Evolutionary conservation across 2,888 invertebrate species (phyloP).

Genomic region (Eupithecia abbreviata): DNA sequence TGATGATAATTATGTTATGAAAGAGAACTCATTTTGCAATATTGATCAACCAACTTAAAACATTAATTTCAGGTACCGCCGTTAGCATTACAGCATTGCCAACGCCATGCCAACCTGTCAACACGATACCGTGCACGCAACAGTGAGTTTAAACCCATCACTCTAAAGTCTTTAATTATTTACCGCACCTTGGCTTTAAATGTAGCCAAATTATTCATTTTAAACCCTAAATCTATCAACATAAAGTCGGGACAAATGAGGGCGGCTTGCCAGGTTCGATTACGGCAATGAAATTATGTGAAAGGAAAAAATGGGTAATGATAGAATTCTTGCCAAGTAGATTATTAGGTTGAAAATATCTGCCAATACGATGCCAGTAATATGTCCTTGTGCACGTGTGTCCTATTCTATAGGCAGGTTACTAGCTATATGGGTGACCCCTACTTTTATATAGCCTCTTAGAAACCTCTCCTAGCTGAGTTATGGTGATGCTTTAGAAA

Average conservation of each 20-base stretch:
- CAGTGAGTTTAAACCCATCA: constrained; percentile 66
- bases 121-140: constrained; percentile 70
- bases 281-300: constrained; percentile 17
- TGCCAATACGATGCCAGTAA: constrained; percentile 9
- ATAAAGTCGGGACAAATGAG: constrained; percentile 13
- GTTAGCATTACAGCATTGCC: constrained; percentile 73
- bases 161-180: background rate
- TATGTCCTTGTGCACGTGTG: background rate
- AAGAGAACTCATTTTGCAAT: background rate
- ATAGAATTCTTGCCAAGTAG: constrained; percentile 26
- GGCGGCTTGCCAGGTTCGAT: constrained; percentile 29
- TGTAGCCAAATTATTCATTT: background rate
- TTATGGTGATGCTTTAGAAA: background rate
- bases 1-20: no score
- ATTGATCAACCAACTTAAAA: background rate
- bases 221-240: constrained; percentile 12
- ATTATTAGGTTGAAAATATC: constrained; percentile 15
- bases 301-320: constrained; percentile 13
- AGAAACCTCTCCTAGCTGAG: background rate
- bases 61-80: constrained; percentile 65
- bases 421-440: background rate
- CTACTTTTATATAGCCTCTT: background rate
- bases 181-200: background rate
- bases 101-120: constrained; percentile 63
- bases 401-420: background rate